phyloP scores from a whole-genome alignment of 1,140 invertebrate species.

The Calosoma granatense region DNA sequence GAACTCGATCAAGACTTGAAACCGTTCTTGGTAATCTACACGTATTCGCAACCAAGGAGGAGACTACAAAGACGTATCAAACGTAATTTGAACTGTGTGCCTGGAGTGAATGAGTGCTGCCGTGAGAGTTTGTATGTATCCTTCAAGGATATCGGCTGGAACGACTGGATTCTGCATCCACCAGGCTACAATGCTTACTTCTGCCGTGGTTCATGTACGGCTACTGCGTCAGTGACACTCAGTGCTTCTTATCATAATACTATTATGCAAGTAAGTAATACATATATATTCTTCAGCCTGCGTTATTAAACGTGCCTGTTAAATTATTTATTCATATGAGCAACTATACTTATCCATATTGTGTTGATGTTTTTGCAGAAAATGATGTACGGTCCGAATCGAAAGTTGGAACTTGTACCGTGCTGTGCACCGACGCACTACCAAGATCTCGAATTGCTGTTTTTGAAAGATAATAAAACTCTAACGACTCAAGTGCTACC shows the following conservation, averaged over 20 bases:
- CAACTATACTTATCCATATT: constrained; percentile 9
- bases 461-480: constrained; percentile 61
- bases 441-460: constrained; percentile 61
- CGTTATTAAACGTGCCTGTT: neutral
- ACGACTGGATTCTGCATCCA: constrained; percentile 76
- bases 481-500: constrained; percentile 64
- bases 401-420: constrained; percentile 50
- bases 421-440: constrained; percentile 70
- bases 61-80: constrained; percentile 34
- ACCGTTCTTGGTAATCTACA: constrained; percentile 65
- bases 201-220: constrained; percentile 66
- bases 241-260: constrained; percentile 56
- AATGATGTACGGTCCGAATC: constrained; percentile 40
- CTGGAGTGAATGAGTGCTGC: constrained; percentile 66
- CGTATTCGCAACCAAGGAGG: constrained; percentile 40
- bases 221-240: constrained; percentile 53
- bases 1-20: constrained; percentile 52
- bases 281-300: neutral
- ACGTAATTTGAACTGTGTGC: constrained; percentile 56
- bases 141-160: constrained; percentile 78
- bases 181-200: constrained; percentile 73
- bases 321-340: neutral
- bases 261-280: constrained; percentile 53
- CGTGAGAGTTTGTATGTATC: constrained; percentile 70
- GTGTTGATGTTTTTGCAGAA: constrained; percentile 45